Percentiles rank a stretch among this genome's conserved stretches.
phyloP scores from a whole-genome alignment of 1,140 invertebrate genomes.

The Pachypeltis micranthus region DNA sequence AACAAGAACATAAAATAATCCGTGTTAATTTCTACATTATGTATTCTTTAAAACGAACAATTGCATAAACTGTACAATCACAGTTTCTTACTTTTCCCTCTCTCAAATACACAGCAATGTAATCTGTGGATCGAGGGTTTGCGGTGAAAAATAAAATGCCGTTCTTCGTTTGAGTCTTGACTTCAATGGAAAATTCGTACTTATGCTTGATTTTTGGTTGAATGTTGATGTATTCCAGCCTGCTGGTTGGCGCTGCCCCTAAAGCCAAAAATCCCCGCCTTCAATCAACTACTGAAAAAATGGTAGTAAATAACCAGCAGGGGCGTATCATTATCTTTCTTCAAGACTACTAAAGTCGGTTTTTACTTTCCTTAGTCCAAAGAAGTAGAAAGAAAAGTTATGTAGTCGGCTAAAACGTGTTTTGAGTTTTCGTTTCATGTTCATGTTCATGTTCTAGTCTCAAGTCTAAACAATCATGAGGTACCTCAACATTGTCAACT shows the following conservation, averaged over 20 bases:
- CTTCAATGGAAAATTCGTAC: constrained; percentile 64
- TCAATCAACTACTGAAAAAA: neutral
- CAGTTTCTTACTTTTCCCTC: constrained; percentile 54
- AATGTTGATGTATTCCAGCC: constrained; percentile 53
- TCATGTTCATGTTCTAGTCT: too few relatives aligned
- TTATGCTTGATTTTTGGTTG: constrained; percentile 48
- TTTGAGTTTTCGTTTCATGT: too few relatives aligned
- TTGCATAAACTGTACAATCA: neutral
- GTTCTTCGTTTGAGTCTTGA: constrained; percentile 63
- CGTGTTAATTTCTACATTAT: neutral
- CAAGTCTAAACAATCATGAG: too few relatives aligned
- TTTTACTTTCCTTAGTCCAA: too few relatives aligned
- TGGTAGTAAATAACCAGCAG: neutral
- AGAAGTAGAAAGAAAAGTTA: neutral
- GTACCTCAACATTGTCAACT: too few relatives aligned
- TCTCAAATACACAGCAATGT: constrained; percentile 66
- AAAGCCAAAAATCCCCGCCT: constrained; percentile 19
- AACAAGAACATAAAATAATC: neutral
- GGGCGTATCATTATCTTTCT: neutral
- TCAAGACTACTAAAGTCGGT: too few relatives aligned
- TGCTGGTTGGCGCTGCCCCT: constrained; percentile 56
- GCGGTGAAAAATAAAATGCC: constrained; percentile 79
- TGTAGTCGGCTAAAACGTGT: too few relatives aligned
- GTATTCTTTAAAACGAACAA: neutral
- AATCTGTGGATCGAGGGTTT: constrained; percentile 54